Evolutionary conservation across 2,888 invertebrate species (phyloP), one percentile per base, ranked within the genome.

Genomic region (Oxyteleia sp.): DNA sequence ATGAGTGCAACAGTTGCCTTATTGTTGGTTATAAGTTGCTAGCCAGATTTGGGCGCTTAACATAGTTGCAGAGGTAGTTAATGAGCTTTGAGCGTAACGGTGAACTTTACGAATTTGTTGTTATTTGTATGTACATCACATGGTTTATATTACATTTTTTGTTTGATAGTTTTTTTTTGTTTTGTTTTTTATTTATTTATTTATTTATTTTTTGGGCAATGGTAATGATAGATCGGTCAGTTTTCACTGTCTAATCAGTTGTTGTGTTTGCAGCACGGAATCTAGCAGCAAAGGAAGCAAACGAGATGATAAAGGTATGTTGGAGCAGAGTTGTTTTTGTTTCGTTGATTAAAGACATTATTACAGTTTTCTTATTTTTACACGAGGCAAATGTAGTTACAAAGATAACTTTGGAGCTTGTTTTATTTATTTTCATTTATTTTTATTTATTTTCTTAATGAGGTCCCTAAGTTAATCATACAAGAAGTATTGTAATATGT

Each of bases 41-140:
- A 93, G 93, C 92, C 92, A 92, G 92, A 91, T 93, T 93, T 92
- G 86, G 88, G 86, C 74, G 84, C 92, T 92, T 92, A 90, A 93
- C 93, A 92, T 93, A 92, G 87, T 91, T 92, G 88, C 92, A 91
- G 93, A 91, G 93, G 86, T 92, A 90, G 76, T 89, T 90, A 89
- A 90, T 91, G 87, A 90, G 92, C 92, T 92, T 90, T 75, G 61
- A 55, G 82, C 75, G 79, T 11, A 26, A 76, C 79, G 82, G 71
- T 71, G 59, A 78, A 63, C 78, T 72, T 79, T 68, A 26, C 26
- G 26, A 26, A 26, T 61, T 74, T 38, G 41, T 11, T 68, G 13
- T 55, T 47, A 84, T 82, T 84, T 64, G 82, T 84, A 68, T 75
- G 49, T 68, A 63, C 49, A 10, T 43, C 23, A 38, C 10, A n/a